phyloP scores from a whole-genome alignment of 2,888 invertebrate species.

The Uloborus plumipes region DNA sequence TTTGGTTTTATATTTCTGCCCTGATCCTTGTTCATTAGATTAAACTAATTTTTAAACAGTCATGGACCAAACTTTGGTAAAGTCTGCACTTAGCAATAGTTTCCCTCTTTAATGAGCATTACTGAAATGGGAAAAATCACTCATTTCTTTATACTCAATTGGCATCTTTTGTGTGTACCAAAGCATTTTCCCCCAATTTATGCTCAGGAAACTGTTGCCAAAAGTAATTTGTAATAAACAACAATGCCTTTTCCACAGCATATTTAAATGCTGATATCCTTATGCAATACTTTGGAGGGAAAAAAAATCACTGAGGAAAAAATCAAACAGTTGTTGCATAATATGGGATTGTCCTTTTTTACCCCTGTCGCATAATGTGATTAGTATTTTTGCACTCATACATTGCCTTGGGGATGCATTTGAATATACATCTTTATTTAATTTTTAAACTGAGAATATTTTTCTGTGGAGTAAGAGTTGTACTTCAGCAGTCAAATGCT shows the following conservation, averaged over 20 bases:
- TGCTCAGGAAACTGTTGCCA: slow-evolving; percentile 15
- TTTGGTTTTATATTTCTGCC: too few relatives aligned
- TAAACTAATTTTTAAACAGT: too few relatives aligned
- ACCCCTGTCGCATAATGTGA: background rate
- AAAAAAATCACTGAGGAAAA: background rate
- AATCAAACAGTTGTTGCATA: slow-evolving; percentile 9
- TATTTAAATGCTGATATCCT: slow-evolving; percentile 3
- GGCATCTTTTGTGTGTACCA: background rate
- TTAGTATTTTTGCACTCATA: slow-evolving; percentile 26
- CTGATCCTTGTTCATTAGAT: too few relatives aligned
- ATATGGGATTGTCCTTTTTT: background rate
- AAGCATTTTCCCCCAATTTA: background rate
- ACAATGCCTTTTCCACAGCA: slow-evolving; percentile 18
- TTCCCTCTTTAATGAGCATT: background rate
- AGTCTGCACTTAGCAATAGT: slow-evolving; percentile 33
- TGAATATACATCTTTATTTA: slow-evolving; percentile 4
- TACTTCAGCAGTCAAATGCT: slow-evolving; percentile 2
- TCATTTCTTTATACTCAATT: background rate
- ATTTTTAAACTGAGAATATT: slow-evolving; percentile 10
- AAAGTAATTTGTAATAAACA: background rate
- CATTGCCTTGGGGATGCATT: slow-evolving; percentile 27
- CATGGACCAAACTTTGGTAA: slow-evolving; percentile 34
- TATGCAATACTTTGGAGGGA: slow-evolving; percentile 13
- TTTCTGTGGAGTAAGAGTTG: background rate
- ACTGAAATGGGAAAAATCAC: background rate